Evolutionary conservation across 2,888 invertebrate species (phyloP), one percentile per base, ranked within the genome.

Genomic region (Barypeithes pellucidus): DNA sequence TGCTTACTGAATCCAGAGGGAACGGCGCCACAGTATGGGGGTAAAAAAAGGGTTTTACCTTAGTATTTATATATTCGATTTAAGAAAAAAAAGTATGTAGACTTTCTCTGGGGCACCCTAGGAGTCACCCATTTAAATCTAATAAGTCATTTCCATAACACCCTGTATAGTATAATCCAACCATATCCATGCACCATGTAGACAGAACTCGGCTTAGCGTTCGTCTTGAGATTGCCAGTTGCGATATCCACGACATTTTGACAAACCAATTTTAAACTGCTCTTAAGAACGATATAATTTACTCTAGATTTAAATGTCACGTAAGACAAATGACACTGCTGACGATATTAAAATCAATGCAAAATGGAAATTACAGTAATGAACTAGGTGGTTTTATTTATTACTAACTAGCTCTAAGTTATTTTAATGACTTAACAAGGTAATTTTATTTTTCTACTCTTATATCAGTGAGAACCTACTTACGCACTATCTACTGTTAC

Each of bases 341-440:
- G 67, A 72, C 69, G 67, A 77, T 79, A 79, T 79, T 76, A 78
- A 75, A 78, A 78, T 77, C 78, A 79, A 74, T 72, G 75, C 72
- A 74, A 66, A 78, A 77, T 75, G 67, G 76, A 73, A 78, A 77
- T 78, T 73, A 76, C 75, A 73, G 74, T 79, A 79, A 79, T 76
- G 78, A 79, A 79, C 73, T 76, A 69, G 79, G 22, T 29, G 3
- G 24, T 18, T 11, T 9, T 12, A 78, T 79, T 77, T 76, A 78
- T 78, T 76, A 75, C 77, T 61, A 69, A 71, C 50, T 33, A 41
- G 77, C 76, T 75, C 77, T 75, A 75, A 73, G 77, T 79, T 77
- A 77, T 72, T 77, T 76, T 65, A 76, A 71, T 65, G 74, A 75
- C 74, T 69, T 67, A 3, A n/a, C 4, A 5, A 29, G 7, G 5